Conservation (phyloP, 2,797 vertebrate species). For the Periparus ater region DNA sequence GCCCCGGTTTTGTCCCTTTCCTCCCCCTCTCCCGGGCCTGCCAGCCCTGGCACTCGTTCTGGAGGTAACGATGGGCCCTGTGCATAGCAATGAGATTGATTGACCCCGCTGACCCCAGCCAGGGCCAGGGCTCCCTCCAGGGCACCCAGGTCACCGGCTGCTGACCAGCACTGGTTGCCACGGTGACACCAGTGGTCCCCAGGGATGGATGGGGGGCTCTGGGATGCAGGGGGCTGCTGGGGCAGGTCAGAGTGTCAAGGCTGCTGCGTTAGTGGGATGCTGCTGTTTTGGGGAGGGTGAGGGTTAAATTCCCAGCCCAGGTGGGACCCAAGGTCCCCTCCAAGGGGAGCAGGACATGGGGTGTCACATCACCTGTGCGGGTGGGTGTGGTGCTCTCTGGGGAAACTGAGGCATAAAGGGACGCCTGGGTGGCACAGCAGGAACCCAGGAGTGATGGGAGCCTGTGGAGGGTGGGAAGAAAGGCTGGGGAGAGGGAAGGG, state of each 20-base stretch:
- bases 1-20: rapidly evolving
- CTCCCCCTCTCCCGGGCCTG: background rate
- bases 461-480: background rate
- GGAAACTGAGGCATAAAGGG: background rate
- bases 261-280: background rate
- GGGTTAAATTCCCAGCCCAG: background rate
- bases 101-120: constrained; percentile 63
- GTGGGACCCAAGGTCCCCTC: background rate
- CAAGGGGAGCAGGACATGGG: background rate
- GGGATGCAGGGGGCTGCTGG: background rate
- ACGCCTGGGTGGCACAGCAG: background rate
- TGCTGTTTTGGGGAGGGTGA: background rate
- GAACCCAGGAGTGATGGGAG: background rate
- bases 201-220: background rate
- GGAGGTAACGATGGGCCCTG: constrained; percentile 39
- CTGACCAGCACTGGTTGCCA: constrained; percentile 73
- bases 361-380: background rate
- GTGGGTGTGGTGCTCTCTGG: background rate
- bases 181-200: constrained; percentile 49
- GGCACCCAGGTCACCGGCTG: constrained; percentile 67
- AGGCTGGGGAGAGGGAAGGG: background rate
- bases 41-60: constrained; percentile 17
- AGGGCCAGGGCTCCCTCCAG: constrained; percentile 63
- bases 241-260: background rate
- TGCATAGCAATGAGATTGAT: constrained; percentile 76